Conservation (phyloP, 2,888 invertebrate genomes). For the Tholera decimalis region DNA sequence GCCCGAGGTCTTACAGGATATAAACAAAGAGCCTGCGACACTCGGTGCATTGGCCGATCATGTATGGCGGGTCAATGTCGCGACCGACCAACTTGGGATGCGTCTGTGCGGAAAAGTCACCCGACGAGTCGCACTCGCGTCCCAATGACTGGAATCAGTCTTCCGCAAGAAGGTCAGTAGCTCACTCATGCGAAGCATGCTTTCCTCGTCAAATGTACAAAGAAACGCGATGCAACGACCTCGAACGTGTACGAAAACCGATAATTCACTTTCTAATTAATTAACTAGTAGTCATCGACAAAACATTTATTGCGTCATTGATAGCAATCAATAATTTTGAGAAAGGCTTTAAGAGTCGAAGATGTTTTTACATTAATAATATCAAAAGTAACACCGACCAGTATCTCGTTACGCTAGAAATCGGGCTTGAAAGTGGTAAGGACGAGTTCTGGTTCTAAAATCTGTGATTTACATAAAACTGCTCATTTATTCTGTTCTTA, state of each 20-base stretch:
- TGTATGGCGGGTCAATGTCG: conserved; percentile 90
- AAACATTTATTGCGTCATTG: conserved; percentile 52
- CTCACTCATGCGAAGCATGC: conserved; percentile 70
- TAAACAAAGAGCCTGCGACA: conserved; percentile 91
- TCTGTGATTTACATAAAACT: conserved; percentile 80
- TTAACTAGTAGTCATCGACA: conserved; percentile 51
- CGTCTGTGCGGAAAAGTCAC: conserved; percentile 83
- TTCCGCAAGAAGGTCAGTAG: conserved; percentile 85
- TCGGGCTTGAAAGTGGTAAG: conserved; percentile 84
- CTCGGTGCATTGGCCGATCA: conserved; percentile 89
- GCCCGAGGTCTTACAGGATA: conserved; percentile 82
- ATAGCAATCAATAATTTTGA: conserved; percentile 46
- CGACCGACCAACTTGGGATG: conserved; percentile 84
- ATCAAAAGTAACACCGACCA: conserved; percentile 73
- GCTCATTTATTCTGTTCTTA: conserved; percentile 69
- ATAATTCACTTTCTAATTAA: conserved; percentile 67
- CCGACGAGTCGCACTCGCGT: conserved; percentile 76
- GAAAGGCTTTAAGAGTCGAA: conserved; percentile 40
- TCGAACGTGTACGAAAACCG: conserved; percentile 41
- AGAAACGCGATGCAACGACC: conserved; percentile 41
- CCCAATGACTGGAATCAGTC: conserved; percentile 76
- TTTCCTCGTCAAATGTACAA: conserved; percentile 58
- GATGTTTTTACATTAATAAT: conserved; percentile 62
- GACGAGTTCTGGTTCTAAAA: conserved; percentile 80
- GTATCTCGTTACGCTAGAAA: conserved; percentile 80